A percentile compares a stretch with the other conserved stretches of the same genome.
phyloP scores from a whole-genome alignment of 2,113 vertebrate genomes.

The Pangasianodon hypophthalmus region DNA sequence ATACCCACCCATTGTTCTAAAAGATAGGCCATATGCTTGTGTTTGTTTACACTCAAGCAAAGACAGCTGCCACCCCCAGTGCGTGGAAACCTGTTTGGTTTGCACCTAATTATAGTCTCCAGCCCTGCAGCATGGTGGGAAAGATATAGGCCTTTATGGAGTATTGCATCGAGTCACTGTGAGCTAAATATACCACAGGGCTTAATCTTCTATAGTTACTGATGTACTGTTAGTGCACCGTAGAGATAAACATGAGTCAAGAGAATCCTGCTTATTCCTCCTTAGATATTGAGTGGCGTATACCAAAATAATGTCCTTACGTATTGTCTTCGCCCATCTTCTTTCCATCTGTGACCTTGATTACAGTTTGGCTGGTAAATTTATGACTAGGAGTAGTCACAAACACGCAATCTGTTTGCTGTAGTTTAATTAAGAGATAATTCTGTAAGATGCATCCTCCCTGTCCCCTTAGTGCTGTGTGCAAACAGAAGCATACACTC shows the following conservation, averaged over 20 bases:
- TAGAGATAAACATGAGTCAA: conserved; percentile 17
- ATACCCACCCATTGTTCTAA: conserved; percentile 7
- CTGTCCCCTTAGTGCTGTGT: conserved; percentile 4
- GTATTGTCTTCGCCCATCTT: conserved; percentile 29
- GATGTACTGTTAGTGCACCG: conserved; percentile 30
- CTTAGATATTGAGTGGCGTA: not conserved
- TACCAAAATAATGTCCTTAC: not conserved
- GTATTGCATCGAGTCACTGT: conserved; percentile 38
- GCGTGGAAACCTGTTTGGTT: conserved; percentile 50
- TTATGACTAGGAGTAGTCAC: not conserved
- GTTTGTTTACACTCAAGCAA: conserved; percentile 63
- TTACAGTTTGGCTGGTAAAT: not conserved
- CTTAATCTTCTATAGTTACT: conserved; percentile 46
- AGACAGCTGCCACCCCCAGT: conserved; percentile 61
- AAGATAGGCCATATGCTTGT: conserved; percentile 34
- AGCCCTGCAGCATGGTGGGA: conserved; percentile 42
- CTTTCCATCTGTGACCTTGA: not conserved
- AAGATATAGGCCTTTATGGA: conserved; percentile 44
- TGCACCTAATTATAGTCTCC: conserved; percentile 52
- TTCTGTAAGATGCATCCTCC: not conserved
- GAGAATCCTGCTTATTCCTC: conserved; percentile 2
- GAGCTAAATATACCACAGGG: conserved; percentile 50
- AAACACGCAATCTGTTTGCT: not conserved
- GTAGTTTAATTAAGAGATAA: not conserved
- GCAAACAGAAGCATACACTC: not conserved